Percentiles rank a stretch among this genome's conserved stretches.
Conservation (phyloP, 2,797 vertebrate species). For the Pantherophis vulpinus region DNA sequence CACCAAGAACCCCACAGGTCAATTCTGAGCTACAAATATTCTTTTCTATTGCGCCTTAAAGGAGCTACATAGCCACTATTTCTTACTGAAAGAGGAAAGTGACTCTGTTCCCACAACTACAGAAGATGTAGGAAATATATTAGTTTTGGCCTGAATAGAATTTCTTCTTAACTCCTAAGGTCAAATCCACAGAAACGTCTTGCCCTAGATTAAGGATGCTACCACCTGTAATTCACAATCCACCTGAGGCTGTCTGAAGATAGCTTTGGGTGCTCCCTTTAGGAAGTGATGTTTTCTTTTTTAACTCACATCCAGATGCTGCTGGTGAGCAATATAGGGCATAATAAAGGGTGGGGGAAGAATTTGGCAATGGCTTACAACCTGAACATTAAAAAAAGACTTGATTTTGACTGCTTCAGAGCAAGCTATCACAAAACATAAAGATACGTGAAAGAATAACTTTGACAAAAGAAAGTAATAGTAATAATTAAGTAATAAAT, state of each 20-base stretch:
- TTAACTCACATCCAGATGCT: not conserved
- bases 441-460: no score
- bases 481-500: no score
- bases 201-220: not conserved
- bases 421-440: no score
- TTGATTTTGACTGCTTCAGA: no score
- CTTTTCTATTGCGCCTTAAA: not conserved
- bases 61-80: not conserved
- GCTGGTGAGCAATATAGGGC: not conserved
- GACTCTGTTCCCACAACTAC: not conserved
- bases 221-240: not conserved
- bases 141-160: not conserved
- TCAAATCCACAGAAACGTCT: not conserved
- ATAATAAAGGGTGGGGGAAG: not conserved
- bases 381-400: no score
- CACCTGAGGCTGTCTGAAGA: not conserved
- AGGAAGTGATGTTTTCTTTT: not conserved
- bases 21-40: no score
- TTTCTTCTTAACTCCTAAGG: not conserved
- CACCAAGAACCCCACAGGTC: no score
- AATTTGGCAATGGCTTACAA: no score
- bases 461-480: no score
- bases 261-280: not conserved
- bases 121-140: not conserved
- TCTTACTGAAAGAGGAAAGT: not conserved